Evolutionary conservation across 1,140 invertebrate genomes (phyloP).

Genomic region (Dinothrombium tinctorium): DNA sequence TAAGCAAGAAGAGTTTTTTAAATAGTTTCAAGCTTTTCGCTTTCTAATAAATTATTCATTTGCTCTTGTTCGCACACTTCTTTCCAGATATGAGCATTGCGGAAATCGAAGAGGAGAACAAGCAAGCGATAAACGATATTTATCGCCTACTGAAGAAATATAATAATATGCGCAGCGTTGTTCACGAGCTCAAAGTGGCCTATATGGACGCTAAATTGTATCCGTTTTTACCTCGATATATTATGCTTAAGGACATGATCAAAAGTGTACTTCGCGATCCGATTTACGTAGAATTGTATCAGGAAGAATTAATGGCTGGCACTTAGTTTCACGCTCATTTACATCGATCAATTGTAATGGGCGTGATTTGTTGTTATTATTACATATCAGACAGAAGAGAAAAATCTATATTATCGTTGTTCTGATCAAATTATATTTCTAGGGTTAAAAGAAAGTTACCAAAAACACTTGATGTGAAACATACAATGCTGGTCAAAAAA

Average conservation of each 20-base stretch:
- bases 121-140: constrained; percentile 76
- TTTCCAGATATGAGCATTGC: constrained; percentile 62
- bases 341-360: no score
- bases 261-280: constrained; percentile 78
- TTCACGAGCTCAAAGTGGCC: constrained; percentile 57
- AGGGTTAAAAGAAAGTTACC: no score
- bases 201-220: constrained; percentile 70
- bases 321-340: no score
- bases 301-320: constrained; percentile 29
- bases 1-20: no score
- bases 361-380: no score
- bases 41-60: no score
- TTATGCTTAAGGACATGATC: constrained; percentile 83
- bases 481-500: no score
- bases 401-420: no score
- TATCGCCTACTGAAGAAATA: constrained; percentile 76
- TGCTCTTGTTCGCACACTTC: constrained; percentile 6
- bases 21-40: no score
- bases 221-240: constrained; percentile 73
- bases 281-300: constrained; percentile 83
- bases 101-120: constrained; percentile 76
- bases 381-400: no score
- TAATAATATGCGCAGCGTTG: constrained; percentile 57
- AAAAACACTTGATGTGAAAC: no score
- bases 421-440: no score